Percentiles rank a stretch among this genome's conserved stretches.
These are phyloP conservation scores for Nomada goodeniana DNA, from an alignment of 2,888 invertebrate species.

Conservation along the genomic window DNA sequence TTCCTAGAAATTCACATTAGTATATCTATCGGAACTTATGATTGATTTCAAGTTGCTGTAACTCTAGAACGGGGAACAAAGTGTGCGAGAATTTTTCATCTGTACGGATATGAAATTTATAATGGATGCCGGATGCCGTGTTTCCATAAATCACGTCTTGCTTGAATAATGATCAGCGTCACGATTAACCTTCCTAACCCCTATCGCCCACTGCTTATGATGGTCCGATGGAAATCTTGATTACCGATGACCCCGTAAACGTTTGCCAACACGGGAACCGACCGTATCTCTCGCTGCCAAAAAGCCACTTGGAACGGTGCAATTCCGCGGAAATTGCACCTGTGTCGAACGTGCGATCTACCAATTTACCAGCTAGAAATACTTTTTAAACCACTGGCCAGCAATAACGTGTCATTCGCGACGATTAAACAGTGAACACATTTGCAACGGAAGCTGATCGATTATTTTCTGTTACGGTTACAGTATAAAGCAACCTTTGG, in stretches of 20 bases:
- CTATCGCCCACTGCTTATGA: constrained; percentile 38
- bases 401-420: not conserved
- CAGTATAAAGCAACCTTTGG: constrained; percentile 81
- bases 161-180: constrained; percentile 66
- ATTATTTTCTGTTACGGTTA: constrained; percentile 44
- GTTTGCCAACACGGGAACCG: constrained; percentile 28
- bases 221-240: constrained; percentile 44
- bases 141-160: constrained; percentile 70
- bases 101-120: not conserved
- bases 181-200: constrained; percentile 47
- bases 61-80: not conserved
- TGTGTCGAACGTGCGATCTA: not conserved
- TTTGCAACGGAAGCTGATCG: constrained; percentile 22
- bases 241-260: constrained; percentile 44
- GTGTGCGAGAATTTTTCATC: not conserved
- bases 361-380: not conserved
- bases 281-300: constrained; percentile 24
- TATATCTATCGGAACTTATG: constrained; percentile 1
- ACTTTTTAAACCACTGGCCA: not conserved
- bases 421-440: not conserved
- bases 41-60: not conserved
- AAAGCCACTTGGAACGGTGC: constrained; percentile 20
- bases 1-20: constrained; percentile 37
- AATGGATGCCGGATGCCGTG: constrained; percentile 53
- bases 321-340: constrained; percentile 1